Percentiles rank a stretch among this genome's conserved stretches.
phyloP scores from a whole-genome alignment of 2,888 invertebrate species.

The Lymantria monacha region DNA sequence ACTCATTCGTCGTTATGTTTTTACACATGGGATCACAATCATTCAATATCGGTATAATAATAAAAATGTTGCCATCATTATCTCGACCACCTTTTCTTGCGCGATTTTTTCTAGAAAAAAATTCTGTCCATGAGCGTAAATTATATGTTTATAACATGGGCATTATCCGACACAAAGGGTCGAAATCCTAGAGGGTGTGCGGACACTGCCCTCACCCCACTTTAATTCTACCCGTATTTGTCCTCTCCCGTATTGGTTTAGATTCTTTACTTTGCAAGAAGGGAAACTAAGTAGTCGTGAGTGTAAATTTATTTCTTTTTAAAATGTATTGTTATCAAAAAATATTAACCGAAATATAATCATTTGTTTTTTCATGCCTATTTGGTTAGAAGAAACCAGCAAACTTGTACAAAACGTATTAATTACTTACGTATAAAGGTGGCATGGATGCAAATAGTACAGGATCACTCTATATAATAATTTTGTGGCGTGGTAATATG shows the following conservation, averaged over 20 bases:
- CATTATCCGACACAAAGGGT: conserved; percentile 35
- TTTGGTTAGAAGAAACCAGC: no score
- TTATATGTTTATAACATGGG: conserved; percentile 38
- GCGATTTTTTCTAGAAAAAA: conserved; percentile 18
- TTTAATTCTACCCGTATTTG: conserved; percentile 60
- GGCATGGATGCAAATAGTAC: no score
- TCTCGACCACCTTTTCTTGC: conserved; percentile 18
- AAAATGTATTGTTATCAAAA: background rate
- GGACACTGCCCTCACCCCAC: conserved; percentile 21
- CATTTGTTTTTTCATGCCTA: no score
- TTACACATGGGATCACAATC: conserved; percentile 21
- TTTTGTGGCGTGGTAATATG: no score
- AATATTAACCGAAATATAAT: background rate
- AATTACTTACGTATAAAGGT: no score
- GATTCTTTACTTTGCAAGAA: conserved; percentile 43
- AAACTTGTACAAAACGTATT: no score
- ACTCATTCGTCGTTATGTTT: no score
- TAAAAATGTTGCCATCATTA: conserved; percentile 18
- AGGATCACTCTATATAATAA: no score
- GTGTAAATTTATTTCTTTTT: conserved; percentile 23
- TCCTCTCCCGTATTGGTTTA: conserved; percentile 59
- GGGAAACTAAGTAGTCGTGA: conserved; percentile 19
- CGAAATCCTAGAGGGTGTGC: conserved; percentile 20
- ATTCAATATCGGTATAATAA: conserved; percentile 22
- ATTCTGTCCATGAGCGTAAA: conserved; percentile 24